These are phyloP conservation scores for Eunapius fragilis DNA, from an alignment of 37 sponge, comb jelly and placozoan species.

Conservation along the genomic window DNA sequence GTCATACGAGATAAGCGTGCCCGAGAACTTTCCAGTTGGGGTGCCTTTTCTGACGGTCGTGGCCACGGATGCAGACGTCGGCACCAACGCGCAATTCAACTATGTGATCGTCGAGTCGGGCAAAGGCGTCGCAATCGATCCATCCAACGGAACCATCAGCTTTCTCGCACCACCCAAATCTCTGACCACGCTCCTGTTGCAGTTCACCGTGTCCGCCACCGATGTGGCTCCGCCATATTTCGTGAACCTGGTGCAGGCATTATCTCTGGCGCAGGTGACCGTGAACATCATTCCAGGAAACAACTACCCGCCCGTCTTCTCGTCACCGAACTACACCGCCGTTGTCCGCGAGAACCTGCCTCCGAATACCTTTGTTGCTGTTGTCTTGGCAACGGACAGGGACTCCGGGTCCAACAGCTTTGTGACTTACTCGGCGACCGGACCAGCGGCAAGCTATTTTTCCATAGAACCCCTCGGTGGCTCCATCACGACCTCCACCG, in stretches of 20 bases:
- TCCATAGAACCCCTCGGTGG: constrained; percentile 39
- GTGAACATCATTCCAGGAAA: constrained; percentile 58
- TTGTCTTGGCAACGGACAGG: constrained; percentile 54
- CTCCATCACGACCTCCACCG: constrained; percentile 9
- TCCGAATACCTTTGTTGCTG: constrained; percentile 24
- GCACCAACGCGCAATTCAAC: constrained; percentile 26
- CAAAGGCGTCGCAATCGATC: constrained; percentile 32
- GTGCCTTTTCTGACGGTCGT: constrained; percentile 26
- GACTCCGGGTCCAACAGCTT: constrained; percentile 58
- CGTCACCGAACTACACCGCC: constrained; percentile 5
- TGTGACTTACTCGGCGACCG: constrained; percentile 41
- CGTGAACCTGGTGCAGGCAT: constrained; percentile 12
- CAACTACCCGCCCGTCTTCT: constrained; percentile 64
- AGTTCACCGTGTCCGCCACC: constrained; percentile 48
- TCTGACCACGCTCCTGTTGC: constrained; percentile 37
- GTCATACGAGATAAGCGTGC: constrained; percentile 15
- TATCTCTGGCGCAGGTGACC: constrained; percentile 35
- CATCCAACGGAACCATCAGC: constrained; percentile 52
- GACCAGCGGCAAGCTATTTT: constrained; percentile 22
- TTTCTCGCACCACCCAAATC: constrained; percentile 42
- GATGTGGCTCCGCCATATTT: constrained; percentile 31
- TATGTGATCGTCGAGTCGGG: constrained; percentile 28
- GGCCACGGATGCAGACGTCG: constrained; percentile 60
- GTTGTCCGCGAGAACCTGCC: constrained; percentile 44
- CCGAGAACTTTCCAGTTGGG: constrained; percentile 53